Evolutionary conservation across 2,888 invertebrate species (phyloP).

Genomic region (Esperia sulphurella): DNA sequence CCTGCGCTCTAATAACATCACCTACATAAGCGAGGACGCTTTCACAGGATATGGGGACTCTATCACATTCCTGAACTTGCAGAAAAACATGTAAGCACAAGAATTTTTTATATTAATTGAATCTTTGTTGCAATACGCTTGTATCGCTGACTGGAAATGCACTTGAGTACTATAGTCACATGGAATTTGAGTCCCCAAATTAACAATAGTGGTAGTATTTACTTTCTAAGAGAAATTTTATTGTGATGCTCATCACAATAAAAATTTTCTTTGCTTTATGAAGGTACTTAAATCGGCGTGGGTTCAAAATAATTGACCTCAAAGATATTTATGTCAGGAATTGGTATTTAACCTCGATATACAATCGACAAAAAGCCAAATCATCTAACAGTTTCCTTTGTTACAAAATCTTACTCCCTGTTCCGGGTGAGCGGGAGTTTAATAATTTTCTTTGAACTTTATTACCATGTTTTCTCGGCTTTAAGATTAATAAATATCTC

Average conservation of each 20-base stretch:
- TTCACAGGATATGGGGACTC: constrained; percentile 94
- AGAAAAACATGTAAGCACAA: constrained; percentile 90
- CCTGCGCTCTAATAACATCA: constrained; percentile 92
- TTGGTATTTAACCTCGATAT: background rate
- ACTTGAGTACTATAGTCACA: no score
- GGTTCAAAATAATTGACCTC: no score
- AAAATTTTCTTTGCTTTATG: no score
- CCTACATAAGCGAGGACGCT: constrained; percentile 89
- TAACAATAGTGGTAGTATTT: no score
- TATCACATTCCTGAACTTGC: constrained; percentile 94
- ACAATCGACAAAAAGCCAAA: background rate
- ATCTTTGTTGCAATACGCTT: no score
- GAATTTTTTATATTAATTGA: no score
- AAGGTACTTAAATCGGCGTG: no score
- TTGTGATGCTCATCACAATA: no score
- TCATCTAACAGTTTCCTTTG: background rate
- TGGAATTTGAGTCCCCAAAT: no score
- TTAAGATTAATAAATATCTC: constrained; percentile 29
- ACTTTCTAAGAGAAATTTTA: no score
- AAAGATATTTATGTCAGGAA: no score
- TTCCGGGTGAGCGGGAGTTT: background rate
- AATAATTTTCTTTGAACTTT: constrained; percentile 9
- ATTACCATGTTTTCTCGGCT: constrained; percentile 15
- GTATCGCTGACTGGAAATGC: no score
- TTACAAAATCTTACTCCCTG: background rate